Base-by-base conservation (phyloP, 2,888 invertebrate genomes). In the Drosophila hamatofila region DNA sequence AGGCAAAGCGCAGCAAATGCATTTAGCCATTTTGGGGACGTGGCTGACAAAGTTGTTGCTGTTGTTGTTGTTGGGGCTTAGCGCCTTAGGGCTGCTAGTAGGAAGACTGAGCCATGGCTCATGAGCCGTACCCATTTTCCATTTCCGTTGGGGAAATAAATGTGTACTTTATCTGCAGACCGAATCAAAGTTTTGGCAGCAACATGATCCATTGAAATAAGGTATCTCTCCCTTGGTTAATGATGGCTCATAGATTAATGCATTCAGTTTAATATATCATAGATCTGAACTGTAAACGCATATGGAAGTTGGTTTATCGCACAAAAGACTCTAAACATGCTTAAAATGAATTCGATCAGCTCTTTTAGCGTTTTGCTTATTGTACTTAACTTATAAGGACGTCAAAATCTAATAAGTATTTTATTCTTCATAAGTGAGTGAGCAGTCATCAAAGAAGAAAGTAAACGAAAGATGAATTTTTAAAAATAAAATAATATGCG, bases 21-120 rank as follows among this genome's bases (percentile, higher is more conserved):
- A 78, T 82, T 86, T 81, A 72, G 66, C 81, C 79, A 76, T 81
- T 83, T 86, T 81, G 84, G 79, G 81, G 81, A 86, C 81, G 81
- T 76, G 83, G 80, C 72, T 72, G 66, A 59, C 60, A 60, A 59
- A 74, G 76, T 76, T 74, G 66, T 78, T 72, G 59, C 52, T 71
- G 66, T 54, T 60, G 55, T 64, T 37, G 37, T 37, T 37, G 37
- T 37, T 37, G 23, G 23, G 4, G 23, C 16, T 56, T 65, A 66
- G 72, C 58, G 64, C 77, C 85, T 64, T 65, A 67, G 44, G 58
- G 49, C 64, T 62, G 54, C 62, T 65, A n/a, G 37, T 11, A 37
- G 16, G 16, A 6, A 35, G 51, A 64, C 70, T 61, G 57, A 44
- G 67, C 55, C 73, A 63, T 25, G 16, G 14, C 21, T 7, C 23